Percentiles rank a stretch among this genome's conserved stretches.
These are phyloP conservation scores for Aelia acuminata DNA, from an alignment of 2,888 invertebrate genomes.

Conservation along the genomic window DNA sequence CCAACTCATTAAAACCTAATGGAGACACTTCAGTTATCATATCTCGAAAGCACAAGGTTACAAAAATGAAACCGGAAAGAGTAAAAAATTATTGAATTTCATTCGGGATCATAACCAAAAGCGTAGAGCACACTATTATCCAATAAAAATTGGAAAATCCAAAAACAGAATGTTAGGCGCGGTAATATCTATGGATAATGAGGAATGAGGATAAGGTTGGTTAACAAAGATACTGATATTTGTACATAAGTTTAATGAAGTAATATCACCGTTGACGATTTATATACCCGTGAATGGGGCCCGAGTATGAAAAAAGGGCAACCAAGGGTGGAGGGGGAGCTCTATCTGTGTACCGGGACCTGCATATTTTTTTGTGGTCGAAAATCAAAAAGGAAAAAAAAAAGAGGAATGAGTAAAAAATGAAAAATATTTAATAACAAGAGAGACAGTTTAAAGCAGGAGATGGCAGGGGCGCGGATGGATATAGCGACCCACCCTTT, in stretches of 20 bases:
- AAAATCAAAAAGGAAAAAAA: background rate
- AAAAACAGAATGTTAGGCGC: too few relatives aligned
- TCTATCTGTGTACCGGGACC: background rate
- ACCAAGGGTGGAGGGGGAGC: background rate
- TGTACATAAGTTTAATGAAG: background rate
- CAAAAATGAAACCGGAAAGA: too few relatives aligned
- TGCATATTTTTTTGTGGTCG: conserved; percentile 47
- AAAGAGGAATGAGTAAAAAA: conserved; percentile 22
- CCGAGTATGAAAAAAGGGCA: background rate
- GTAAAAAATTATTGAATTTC: too few relatives aligned
- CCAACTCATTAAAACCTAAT: too few relatives aligned
- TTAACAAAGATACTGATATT: background rate
- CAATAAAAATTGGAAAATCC: too few relatives aligned
- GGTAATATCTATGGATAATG: too few relatives aligned
- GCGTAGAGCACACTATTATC: too few relatives aligned
- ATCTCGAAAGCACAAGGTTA: too few relatives aligned
- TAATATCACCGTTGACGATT: background rate
- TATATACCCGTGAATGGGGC: background rate
- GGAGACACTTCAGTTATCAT: too few relatives aligned
- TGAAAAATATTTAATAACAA: conserved; percentile 48
- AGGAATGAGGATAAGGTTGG: background rate
- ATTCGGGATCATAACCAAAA: too few relatives aligned
- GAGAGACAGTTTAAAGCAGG: conserved; percentile 48
- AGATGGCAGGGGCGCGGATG: conserved; percentile 37
- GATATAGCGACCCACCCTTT: conserved; percentile 41